Base-by-base conservation (phyloP, 2,888 invertebrate genomes). In the Agriopis aurantiaria region DNA sequence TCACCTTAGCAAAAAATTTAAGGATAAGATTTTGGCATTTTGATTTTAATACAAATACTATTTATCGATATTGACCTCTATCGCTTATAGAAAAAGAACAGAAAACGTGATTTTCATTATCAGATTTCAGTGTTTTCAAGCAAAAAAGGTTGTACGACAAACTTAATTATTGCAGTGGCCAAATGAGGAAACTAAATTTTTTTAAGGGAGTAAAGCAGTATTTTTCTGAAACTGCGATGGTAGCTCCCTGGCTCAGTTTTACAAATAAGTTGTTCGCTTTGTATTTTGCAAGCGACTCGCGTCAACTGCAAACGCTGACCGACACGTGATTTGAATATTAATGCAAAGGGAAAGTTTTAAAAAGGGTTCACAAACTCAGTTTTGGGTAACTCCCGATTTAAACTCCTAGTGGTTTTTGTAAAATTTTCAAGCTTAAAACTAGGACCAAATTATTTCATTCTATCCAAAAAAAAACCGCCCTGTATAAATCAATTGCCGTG, bases 231-330 rank as follows among this genome's bases (percentile, higher is more conserved):
- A 45, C 23, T 45, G 5, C 57, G 11, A 40, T 11, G 12, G 45
- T 58, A 17, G 57, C 45, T 17, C 57, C 6, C 8, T 6, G 33
- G 12, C 7, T 45, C 11, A 23, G 11, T 10, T 10, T 7, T 12
- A 45, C 11, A 23, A n/a, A n/a, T 23, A 58, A 58, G 7, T 7
- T 45, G 17, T 7, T 45, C 1, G 43, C 33, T 68, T 46, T 14
- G 45, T 55, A 57, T 23, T 69, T 65, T 69, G 57, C 56, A 61
- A 56, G 69, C 69, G 12, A 14, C 43, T 17, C 45, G 51, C 69
- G 55, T 65, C 60, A 65, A 65, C 65, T 65, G 69, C 65, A 61
- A 69, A 61, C 57, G 65, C 57, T 69, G 61, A 69, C 69, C 69
- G 45, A 45, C n/a, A 65, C 65, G 65, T 23, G 65, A 46, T 61